Percentiles rank a stretch among this genome's conserved stretches.
Conservation (phyloP, 2,113 vertebrate species). For the Pagrus major region DNA sequence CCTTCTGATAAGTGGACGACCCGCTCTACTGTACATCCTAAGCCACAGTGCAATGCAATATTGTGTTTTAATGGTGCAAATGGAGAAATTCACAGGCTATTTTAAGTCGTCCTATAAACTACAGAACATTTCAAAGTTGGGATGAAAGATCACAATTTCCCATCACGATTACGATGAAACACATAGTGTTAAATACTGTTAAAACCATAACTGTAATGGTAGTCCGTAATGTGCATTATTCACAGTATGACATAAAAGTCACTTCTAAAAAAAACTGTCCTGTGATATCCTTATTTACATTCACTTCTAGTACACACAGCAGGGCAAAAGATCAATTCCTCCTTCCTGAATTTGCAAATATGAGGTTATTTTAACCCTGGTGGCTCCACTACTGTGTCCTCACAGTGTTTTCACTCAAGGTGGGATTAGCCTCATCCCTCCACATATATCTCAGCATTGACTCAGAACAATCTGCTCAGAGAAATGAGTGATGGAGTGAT, state of each 20-base stretch:
- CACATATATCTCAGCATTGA: slow-evolving; percentile 36
- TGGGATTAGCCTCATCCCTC: slow-evolving; percentile 8
- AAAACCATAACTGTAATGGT: not conserved
- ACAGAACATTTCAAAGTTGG: too few species aligned
- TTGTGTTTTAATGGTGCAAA: too few species aligned
- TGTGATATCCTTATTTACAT: slow-evolving; percentile 11
- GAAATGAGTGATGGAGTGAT: slow-evolving; percentile 60
- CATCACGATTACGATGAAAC: too few species aligned
- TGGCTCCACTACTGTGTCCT: slow-evolving; percentile 12
- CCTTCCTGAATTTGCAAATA: slow-evolving; percentile 2
- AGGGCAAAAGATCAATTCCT: not conserved
- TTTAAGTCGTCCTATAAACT: too few species aligned
- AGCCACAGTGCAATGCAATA: too few species aligned
- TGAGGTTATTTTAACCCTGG: slow-evolving; percentile 4
- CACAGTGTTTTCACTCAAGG: slow-evolving; percentile 12
- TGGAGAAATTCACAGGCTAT: too few species aligned
- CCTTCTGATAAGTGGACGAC: too few species aligned
- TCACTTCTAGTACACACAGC: not conserved
- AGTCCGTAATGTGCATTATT: not conserved
- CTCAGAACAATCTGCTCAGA: slow-evolving; percentile 30
- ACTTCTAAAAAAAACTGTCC: not conserved
- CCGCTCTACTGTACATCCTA: too few species aligned
- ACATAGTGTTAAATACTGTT: too few species aligned
- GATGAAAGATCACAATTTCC: too few species aligned
- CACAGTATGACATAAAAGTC: not conserved